Conservation (phyloP, 2,888 invertebrate genomes). For the Eristalinus sepulchralis region DNA sequence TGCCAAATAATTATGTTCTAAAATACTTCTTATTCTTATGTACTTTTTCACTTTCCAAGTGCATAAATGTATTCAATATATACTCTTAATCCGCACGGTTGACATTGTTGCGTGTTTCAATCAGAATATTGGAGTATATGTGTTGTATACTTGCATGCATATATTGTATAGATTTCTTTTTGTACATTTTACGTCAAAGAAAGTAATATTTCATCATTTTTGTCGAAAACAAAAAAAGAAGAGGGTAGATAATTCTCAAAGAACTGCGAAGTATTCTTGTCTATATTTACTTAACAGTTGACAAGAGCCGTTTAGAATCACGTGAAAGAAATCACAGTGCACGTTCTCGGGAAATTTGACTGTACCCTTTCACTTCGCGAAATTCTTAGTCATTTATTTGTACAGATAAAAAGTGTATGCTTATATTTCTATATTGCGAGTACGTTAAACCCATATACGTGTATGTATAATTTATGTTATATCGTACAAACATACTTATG, state of each 20-base stretch:
- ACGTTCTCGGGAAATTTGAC: slow-evolving; percentile 27
- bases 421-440: not conserved
- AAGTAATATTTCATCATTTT: slow-evolving; percentile 40
- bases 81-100: not conserved
- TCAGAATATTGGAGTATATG: not conserved
- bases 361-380: not conserved
- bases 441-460: not conserved
- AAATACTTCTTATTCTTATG: not conserved
- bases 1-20: slow-evolving; percentile 9
- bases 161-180: not conserved
- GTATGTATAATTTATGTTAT: not conserved
- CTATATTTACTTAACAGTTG: slow-evolving; percentile 21
- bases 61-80: not conserved
- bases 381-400: slow-evolving; percentile 14
- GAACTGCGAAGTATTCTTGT: slow-evolving; percentile 27
- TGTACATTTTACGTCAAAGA: slow-evolving; percentile 27
- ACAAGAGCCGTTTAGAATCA: slow-evolving; percentile 23
- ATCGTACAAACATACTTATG: too few species aligned
- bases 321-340: slow-evolving; percentile 22
- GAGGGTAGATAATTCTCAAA: not conserved
- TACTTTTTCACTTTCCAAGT: not conserved
- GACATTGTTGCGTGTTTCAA: not conserved
- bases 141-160: not conserved
- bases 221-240: slow-evolving; percentile 2
- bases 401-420: not conserved